phyloP scores from a whole-genome alignment of 1,140 invertebrate species.

The Globodera rostochiensis region DNA sequence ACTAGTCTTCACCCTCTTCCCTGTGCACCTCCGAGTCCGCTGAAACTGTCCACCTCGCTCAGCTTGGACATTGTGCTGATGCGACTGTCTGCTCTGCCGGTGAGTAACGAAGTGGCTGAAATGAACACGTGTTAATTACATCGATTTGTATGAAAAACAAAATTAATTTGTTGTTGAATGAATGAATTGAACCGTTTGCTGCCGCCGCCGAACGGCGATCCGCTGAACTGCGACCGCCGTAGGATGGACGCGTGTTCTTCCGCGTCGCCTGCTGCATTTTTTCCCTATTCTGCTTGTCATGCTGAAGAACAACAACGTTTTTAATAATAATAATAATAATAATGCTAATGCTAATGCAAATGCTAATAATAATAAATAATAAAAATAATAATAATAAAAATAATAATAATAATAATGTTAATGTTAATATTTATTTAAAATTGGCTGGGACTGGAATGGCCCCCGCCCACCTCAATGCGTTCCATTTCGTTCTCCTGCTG shows the following conservation, averaged over 20 bases:
- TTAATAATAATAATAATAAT: too few relatives aligned
- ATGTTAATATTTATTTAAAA: too few relatives aligned
- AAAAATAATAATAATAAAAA: too few relatives aligned
- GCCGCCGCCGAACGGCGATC: conserved; percentile 20
- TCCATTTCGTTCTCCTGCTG: conserved; percentile 33
- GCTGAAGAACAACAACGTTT: conserved; percentile 7
- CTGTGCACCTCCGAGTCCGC: neutral
- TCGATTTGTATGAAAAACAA: too few relatives aligned
- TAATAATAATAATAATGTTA: too few relatives aligned
- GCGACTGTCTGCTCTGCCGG: conserved; percentile 18
- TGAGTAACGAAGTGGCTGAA: neutral
- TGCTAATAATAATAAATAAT: too few relatives aligned
- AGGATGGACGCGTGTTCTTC: neutral
- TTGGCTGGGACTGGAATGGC: too few relatives aligned
- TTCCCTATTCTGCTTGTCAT: conserved; percentile 21
- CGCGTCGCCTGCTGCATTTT: conserved; percentile 7
- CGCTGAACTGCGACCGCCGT: conserved; percentile 26
- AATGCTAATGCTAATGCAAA: too few relatives aligned
- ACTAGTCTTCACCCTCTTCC: too few relatives aligned
- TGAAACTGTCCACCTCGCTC: neutral
- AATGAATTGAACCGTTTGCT: neutral
- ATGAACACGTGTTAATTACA: neutral
- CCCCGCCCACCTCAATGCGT: conserved; percentile 21
- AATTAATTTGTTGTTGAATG: too few relatives aligned
- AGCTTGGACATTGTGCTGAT: neutral